Conservation (phyloP, 2,113 vertebrate genomes). For the Dryoscopus gambensis region DNA sequence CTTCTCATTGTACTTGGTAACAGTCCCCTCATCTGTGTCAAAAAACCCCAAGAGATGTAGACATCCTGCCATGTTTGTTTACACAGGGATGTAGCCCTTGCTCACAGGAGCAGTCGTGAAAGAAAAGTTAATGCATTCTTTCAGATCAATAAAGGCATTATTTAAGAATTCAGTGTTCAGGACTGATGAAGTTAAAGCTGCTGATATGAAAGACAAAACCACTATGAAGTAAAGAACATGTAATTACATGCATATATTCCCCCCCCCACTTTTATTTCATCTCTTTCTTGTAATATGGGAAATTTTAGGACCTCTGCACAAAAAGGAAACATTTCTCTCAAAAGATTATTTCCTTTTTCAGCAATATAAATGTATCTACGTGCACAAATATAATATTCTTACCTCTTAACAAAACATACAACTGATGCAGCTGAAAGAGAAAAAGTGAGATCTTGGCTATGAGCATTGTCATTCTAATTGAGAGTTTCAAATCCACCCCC, state of each 20-base stretch:
- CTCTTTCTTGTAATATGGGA: background rate
- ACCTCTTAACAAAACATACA: background rate
- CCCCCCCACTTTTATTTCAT: background rate
- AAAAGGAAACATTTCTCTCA: background rate
- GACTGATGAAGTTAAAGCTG: background rate
- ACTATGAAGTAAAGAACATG: background rate
- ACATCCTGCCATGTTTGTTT: background rate
- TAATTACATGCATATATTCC: accelerated
- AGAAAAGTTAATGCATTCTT: background rate
- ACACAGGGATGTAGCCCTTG: background rate
- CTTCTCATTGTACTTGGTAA: background rate
- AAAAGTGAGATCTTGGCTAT: background rate
- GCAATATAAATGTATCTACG: background rate
- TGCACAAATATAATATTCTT: background rate
- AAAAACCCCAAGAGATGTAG: background rate
- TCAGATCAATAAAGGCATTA: background rate
- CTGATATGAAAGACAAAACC: background rate
- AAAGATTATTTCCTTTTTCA: background rate
- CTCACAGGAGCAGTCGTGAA: background rate
- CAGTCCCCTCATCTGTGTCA: background rate
- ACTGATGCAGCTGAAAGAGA: background rate
- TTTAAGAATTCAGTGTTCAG: background rate
- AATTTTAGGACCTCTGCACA: background rate
- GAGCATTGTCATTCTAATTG: background rate
- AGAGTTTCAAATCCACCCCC: background rate